Evolutionary conservation across 1,140 invertebrate species (phyloP).

Genomic region (Archegozetes longisetosus): DNA sequence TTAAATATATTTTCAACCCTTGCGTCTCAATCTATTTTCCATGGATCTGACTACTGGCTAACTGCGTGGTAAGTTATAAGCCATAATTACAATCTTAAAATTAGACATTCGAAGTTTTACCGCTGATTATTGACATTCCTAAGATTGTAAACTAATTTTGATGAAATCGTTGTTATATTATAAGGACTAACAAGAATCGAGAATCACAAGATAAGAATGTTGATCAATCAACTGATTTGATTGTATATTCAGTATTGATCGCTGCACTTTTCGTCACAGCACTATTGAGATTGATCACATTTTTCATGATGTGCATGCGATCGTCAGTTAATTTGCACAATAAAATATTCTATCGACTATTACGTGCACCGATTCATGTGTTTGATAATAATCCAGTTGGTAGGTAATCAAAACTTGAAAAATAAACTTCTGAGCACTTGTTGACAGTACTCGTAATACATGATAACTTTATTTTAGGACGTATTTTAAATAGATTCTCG

Average conservation of each 20-base stretch:
- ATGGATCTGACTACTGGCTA: conserved; percentile 11
- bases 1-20: conserved; percentile 1
- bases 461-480: not conserved
- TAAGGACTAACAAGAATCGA: conserved; percentile 11
- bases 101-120: too few relatives aligned
- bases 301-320: conserved; percentile 57
- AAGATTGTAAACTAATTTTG: not conserved
- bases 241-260: conserved; percentile 29
- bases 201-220: not conserved
- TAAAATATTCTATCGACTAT: conserved; percentile 59
- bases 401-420: not conserved
- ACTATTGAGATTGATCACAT: conserved; percentile 42
- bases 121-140: too few relatives aligned
- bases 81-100: too few relatives aligned
- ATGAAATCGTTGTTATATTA: not conserved
- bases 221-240: conserved; percentile 9
- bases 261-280: conserved; percentile 28
- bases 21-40: conserved; percentile 9
- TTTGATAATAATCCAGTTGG: conserved; percentile 67
- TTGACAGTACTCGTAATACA: not conserved
- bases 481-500: conserved; percentile 22
- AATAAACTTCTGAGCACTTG: too few relatives aligned
- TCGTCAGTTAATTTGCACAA: conserved; percentile 64
- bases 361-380: conserved; percentile 63
- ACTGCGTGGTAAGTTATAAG: conserved; percentile 4